Evolutionary conservation across 2,113 vertebrate species (phyloP).

Genomic region (Ardeotis arabs): DNA sequence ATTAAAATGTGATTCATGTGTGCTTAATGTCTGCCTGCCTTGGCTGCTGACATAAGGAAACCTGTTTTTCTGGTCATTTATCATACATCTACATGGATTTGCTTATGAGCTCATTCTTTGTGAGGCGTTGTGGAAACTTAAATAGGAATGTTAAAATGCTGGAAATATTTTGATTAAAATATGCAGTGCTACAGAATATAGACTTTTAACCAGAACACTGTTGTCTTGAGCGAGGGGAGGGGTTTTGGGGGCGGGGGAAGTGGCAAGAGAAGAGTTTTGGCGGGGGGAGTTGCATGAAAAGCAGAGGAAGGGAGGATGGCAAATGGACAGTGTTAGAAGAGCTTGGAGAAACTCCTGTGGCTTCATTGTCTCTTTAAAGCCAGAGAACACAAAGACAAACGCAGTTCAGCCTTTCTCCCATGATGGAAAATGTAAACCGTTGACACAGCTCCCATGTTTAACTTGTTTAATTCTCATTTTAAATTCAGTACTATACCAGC

Average conservation of each 20-base stretch:
- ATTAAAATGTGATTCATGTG: constrained; percentile 62
- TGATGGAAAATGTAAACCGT: constrained; percentile 79
- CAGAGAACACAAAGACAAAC: constrained; percentile 78
- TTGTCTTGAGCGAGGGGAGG: not conserved
- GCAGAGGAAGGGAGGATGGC: constrained; percentile 63
- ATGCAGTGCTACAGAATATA: constrained; percentile 24
- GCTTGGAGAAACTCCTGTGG: constrained; percentile 81
- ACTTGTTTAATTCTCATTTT: constrained; percentile 90
- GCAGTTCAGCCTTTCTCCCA: constrained; percentile 76
- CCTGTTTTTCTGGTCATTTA: constrained; percentile 79
- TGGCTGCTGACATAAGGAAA: constrained; percentile 66
- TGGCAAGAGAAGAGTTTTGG: not conserved
- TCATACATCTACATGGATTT: constrained; percentile 72
- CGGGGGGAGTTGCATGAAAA: constrained; percentile 46
- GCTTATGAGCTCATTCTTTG: constrained; percentile 72
- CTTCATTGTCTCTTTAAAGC: constrained; percentile 79
- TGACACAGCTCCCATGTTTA: constrained; percentile 80
- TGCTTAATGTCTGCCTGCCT: constrained; percentile 55
- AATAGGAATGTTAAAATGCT: constrained; percentile 74
- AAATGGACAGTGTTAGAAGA: constrained; percentile 72
- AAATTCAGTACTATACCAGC: constrained; percentile 84
- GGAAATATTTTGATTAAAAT: constrained; percentile 78
- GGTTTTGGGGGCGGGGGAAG: not conserved
- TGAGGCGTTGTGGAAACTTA: constrained; percentile 63
- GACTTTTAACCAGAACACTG: constrained; percentile 33